phyloP scores from a whole-genome alignment of 2,797 vertebrate genomes.

The Scleropages formosus region DNA sequence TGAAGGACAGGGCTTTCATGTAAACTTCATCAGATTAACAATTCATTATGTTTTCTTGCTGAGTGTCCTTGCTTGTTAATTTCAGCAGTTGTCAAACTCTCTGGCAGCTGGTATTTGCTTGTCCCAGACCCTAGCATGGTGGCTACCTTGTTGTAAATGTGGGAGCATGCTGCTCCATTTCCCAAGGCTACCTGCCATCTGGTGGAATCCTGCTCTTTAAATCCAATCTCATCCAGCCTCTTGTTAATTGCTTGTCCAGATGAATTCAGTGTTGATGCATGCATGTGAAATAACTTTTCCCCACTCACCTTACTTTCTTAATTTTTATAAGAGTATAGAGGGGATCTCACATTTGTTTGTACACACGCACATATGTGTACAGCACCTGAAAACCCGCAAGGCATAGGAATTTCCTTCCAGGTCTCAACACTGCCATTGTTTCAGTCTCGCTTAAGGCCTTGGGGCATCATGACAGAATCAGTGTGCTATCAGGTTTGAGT shows the following conservation, averaged over 20 bases:
- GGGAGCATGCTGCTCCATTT: neutral
- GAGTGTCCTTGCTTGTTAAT: neutral
- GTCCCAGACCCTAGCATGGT: neutral
- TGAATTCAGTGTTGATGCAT: neutral
- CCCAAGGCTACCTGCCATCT: constrained; percentile 16
- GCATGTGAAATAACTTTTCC: neutral
- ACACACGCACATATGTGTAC: too few species aligned
- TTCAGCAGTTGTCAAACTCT: neutral
- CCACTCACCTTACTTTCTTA: too few species aligned
- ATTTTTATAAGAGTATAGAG: too few species aligned
- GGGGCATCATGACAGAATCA: too few species aligned
- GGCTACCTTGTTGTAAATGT: neutral
- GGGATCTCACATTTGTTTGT: too few species aligned
- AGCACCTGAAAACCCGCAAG: too few species aligned
- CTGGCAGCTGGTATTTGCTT: constrained; percentile 13
- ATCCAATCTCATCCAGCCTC: neutral
- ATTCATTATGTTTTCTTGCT: neutral
- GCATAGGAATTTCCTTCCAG: too few species aligned
- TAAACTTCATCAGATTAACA: neutral
- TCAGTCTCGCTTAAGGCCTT: too few species aligned
- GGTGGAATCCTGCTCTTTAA: neutral
- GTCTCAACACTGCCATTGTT: too few species aligned
- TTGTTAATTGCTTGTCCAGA: neutral
- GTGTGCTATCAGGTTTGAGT: too few species aligned
- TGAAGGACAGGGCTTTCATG: neutral